These are phyloP conservation scores for Caranx melampygus DNA, from an alignment of 2,113 vertebrate species.

Conservation along the genomic window DNA sequence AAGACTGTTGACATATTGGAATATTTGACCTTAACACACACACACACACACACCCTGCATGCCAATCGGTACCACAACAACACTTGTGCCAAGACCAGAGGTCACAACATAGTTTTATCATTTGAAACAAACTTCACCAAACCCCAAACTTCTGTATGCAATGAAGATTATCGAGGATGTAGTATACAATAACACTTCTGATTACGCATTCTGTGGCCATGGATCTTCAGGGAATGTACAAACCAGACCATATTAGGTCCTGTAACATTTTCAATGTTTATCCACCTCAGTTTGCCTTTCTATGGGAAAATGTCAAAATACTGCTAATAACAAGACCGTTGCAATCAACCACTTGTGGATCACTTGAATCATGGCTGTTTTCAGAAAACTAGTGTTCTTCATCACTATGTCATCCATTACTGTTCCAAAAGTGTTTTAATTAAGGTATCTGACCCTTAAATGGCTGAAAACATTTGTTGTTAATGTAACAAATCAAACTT, in stretches of 20 bases:
- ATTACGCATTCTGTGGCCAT: not conserved
- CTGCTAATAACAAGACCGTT: not conserved
- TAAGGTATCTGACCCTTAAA: not conserved
- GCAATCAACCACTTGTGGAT: not conserved
- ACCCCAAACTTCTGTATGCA: not conserved
- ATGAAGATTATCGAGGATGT: not conserved
- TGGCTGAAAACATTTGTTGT: not conserved
- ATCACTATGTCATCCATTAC: not conserved
- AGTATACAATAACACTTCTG: not conserved
- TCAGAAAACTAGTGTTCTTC: not conserved
- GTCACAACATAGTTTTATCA: not conserved
- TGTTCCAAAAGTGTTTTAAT: not conserved
- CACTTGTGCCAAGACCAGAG: not conserved
- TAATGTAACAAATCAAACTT: not conserved
- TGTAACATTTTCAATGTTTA: not conserved
- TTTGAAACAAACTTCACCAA: not conserved
- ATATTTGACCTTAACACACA: slow-evolving; percentile 2
- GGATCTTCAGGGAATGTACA: not conserved
- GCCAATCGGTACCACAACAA: not conserved
- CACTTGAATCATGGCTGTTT: not conserved
- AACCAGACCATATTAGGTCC: not conserved
- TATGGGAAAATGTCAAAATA: not conserved
- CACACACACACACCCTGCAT: not conserved
- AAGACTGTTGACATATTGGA: slow-evolving; percentile 1
- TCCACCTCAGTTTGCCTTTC: not conserved